Conservation (phyloP, 2,113 vertebrate species). For the Oreochromis spilurus region DNA sequence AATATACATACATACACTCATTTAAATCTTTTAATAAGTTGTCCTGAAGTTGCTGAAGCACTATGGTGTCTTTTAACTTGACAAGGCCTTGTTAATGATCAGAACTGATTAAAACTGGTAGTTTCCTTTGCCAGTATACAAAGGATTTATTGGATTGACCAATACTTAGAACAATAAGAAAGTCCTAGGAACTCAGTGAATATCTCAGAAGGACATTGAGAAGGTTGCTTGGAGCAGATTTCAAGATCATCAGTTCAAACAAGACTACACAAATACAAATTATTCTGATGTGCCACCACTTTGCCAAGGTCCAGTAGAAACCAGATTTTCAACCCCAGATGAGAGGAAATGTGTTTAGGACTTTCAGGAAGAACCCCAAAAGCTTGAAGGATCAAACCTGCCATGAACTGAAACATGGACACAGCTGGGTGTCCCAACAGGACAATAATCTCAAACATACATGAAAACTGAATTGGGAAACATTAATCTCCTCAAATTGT, state of each 20-base stretch:
- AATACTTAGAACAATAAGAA: neutral
- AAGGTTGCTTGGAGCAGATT: neutral
- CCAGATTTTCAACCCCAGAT: neutral
- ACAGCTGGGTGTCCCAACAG: neutral
- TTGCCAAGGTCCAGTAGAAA: neutral
- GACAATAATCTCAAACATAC: neutral
- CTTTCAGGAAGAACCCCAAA: neutral
- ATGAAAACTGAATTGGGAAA: neutral
- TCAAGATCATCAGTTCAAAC: neutral
- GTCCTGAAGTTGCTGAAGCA: neutral
- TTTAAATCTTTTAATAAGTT: neutral
- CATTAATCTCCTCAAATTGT: neutral
- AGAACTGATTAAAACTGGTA: neutral
- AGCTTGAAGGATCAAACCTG: neutral
- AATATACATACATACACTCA: neutral
- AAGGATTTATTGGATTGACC: neutral
- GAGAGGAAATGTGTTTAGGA: neutral
- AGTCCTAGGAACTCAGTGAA: neutral
- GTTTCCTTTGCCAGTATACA: neutral
- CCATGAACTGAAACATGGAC: neutral
- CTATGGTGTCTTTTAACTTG: neutral
- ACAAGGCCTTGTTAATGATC: neutral
- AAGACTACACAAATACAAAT: neutral
- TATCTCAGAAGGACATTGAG: neutral
- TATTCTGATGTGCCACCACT: neutral